These are phyloP conservation scores for Ophion costatus DNA, from an alignment of 2,888 invertebrate genomes.

Conservation along the genomic window DNA sequence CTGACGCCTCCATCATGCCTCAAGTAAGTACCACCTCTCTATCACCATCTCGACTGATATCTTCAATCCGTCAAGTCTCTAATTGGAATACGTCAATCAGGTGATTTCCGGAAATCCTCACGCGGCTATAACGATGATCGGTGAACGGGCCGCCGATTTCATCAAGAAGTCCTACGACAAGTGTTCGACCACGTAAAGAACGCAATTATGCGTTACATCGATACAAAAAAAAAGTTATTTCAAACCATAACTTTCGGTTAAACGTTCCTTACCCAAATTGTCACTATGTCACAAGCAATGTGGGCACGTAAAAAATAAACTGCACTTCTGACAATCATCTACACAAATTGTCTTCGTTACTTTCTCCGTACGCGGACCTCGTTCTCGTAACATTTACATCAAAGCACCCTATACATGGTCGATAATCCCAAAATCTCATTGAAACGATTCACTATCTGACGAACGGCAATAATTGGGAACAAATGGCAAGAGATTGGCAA, in stretches of 20 bases:
- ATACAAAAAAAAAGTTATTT: neutral
- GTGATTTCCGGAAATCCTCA: slow-evolving; percentile 85
- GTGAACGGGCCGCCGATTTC: slow-evolving; percentile 85
- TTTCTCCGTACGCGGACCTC: neutral
- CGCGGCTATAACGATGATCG: slow-evolving; percentile 86
- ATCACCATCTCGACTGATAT: neutral
- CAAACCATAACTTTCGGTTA: neutral
- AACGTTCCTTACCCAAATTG: neutral
- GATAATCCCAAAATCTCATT: neutral
- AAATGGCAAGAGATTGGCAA: too few relatives aligned
- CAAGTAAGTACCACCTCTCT: slow-evolving; percentile 79
- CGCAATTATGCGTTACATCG: neutral
- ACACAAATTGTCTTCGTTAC: neutral
- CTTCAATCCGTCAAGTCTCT: neutral
- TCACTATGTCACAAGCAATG: neutral
- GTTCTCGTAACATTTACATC: neutral
- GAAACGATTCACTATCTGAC: too few relatives aligned
- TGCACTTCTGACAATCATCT: neutral
- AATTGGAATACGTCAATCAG: slow-evolving; percentile 63
- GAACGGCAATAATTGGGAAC: too few relatives aligned
- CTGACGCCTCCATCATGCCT: slow-evolving; percentile 87
- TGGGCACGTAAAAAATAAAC: slow-evolving; percentile 17
- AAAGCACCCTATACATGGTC: neutral
- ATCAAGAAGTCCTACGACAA: slow-evolving; percentile 77
- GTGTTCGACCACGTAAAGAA: slow-evolving; percentile 29